Conservation (phyloP, 2,888 invertebrate genomes). For the Himalopsyche anomala region DNA sequence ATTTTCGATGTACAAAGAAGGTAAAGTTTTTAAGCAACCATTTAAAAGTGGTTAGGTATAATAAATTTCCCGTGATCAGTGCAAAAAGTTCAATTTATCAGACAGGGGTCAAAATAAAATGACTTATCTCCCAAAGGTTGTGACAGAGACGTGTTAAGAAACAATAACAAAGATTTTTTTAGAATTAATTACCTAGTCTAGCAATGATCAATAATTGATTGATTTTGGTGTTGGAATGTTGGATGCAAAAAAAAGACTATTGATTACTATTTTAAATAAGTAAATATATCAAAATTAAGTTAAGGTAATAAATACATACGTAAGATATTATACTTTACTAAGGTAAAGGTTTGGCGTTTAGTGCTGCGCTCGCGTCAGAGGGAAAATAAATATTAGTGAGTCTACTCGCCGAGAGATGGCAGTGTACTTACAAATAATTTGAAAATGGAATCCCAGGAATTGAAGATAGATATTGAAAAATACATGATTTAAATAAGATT, state of each 20-base stretch:
- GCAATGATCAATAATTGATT: neutral
- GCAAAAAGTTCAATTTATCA: neutral
- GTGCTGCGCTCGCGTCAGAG: neutral
- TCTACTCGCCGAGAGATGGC: conserved; percentile 32
- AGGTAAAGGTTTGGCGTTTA: neutral
- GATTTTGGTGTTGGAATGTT: too few relatives aligned
- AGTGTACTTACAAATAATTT: neutral
- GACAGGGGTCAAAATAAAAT: neutral
- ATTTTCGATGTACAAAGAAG: neutral
- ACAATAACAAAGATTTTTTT: neutral
- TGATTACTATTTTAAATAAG: too few relatives aligned
- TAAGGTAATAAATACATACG: too few relatives aligned
- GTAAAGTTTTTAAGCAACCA: neutral
- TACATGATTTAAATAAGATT: too few relatives aligned
- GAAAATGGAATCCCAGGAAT: neutral
- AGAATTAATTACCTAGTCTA: neutral
- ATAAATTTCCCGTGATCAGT: conserved; percentile 36
- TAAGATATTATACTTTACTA: too few relatives aligned
- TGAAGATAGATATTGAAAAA: too few relatives aligned
- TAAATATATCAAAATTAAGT: too few relatives aligned
- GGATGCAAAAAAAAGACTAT: too few relatives aligned
- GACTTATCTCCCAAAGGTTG: conserved; percentile 5
- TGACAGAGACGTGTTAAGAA: neutral
- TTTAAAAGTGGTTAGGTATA: neutral
- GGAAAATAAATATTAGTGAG: neutral